A percentile compares a stretch with the other conserved stretches of the same genome.
phyloP scores from a whole-genome alignment of 1,140 invertebrate species.

The Saccostrea cuccullata region DNA sequence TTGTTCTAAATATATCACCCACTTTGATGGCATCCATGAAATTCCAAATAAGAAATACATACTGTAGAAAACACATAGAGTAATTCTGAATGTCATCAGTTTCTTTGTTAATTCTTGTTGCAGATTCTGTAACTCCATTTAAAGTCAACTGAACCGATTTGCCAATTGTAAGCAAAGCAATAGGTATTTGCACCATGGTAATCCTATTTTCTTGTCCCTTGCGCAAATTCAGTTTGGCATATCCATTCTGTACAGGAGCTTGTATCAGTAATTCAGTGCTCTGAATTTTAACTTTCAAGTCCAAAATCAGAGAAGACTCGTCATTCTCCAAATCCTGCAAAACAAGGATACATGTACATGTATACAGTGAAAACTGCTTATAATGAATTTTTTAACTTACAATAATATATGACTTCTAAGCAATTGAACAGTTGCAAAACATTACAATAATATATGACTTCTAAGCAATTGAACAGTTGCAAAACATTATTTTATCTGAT shows the following conservation, averaged over 20 bases:
- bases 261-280: not conserved
- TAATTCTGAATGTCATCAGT: constrained; percentile 22
- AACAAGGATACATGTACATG: constrained; percentile 2
- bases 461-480: too few species aligned
- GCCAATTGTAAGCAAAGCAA: constrained; percentile 17
- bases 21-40: constrained; percentile 51
- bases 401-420: too few species aligned
- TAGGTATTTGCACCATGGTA: not conserved
- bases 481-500: too few species aligned
- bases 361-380: not conserved
- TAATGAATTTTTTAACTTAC: too few species aligned
- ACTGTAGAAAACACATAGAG: not conserved
- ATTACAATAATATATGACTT: too few species aligned
- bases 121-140: not conserved
- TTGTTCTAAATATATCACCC: constrained; percentile 48
- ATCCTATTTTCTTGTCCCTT: not conserved
- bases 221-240: constrained; percentile 18
- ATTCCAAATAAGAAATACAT: constrained; percentile 21
- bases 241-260: constrained; percentile 22
- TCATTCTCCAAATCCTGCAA: constrained; percentile 22
- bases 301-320: constrained; percentile 17
- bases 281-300: constrained; percentile 20
- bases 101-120: constrained; percentile 5
- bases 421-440: too few species aligned
- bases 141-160: constrained; percentile 1